Percentiles rank a stretch among this genome's conserved stretches.
phyloP scores from a whole-genome alignment of 2,888 invertebrate species.

The Mantis religiosa region DNA sequence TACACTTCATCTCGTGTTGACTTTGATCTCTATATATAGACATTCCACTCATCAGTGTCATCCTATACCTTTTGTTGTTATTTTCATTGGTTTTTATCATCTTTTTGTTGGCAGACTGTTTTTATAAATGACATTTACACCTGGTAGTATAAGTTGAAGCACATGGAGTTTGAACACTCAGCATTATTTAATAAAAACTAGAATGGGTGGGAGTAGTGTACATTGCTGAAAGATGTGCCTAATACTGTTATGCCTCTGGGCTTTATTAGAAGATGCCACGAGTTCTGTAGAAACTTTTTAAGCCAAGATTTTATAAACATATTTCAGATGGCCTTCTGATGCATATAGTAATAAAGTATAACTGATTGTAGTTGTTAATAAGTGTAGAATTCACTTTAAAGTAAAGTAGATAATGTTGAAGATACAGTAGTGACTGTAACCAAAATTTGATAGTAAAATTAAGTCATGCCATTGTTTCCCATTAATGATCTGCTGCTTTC shows the following conservation, averaged over 20 bases:
- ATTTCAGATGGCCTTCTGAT: background rate
- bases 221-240: background rate
- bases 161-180: background rate
- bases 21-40: constrained; percentile 84
- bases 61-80: background rate
- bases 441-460: no score
- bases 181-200: background rate
- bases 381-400: no score
- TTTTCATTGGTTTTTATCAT: background rate
- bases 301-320: background rate
- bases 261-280: background rate
- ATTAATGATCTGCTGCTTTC: no score
- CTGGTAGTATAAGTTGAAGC: background rate
- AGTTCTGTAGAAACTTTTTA: background rate
- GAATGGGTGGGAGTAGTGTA: background rate
- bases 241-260: background rate
- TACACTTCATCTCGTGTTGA: constrained; percentile 87
- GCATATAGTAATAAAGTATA: no score
- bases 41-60: background rate
- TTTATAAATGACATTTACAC: background rate
- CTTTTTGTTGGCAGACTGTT: background rate
- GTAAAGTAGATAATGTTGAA: no score
- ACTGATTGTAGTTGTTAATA: no score
- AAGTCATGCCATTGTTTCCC: no score
- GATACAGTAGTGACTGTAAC: no score